These are phyloP conservation scores for Drosophila simulans DNA, from an alignment of 1,140 invertebrate genomes.

Conservation along the genomic window DNA sequence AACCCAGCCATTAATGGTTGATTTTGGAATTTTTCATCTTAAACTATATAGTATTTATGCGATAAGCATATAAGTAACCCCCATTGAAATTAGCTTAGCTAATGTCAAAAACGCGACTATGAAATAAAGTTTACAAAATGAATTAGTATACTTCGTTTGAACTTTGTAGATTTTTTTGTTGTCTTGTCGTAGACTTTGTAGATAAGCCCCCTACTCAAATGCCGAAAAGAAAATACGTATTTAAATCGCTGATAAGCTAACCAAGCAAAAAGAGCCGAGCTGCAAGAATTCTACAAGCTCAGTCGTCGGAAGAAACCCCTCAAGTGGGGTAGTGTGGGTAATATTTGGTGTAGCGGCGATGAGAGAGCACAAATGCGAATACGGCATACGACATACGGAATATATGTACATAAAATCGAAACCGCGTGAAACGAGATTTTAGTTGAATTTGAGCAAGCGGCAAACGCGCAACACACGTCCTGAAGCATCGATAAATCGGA, in stretches of 20 bases:
- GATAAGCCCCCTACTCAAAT: slow-evolving; percentile 55
- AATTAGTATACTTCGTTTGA: too few species aligned
- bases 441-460: slow-evolving; percentile 73
- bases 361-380: slow-evolving; percentile 55
- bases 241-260: slow-evolving; percentile 72
- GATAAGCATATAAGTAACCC: too few species aligned
- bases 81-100: too few species aligned
- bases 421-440: slow-evolving; percentile 74
- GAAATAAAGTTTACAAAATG: too few species aligned
- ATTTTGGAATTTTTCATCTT: too few species aligned
- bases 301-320: slow-evolving; percentile 1
- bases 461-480: slow-evolving; percentile 56
- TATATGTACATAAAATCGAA: slow-evolving; percentile 62
- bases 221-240: slow-evolving; percentile 76
- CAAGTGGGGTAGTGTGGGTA: slow-evolving; percentile 9
- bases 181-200: slow-evolving; percentile 4
- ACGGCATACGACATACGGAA: neutral
- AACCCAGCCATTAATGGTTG: too few species aligned
- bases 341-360: slow-evolving; percentile 13
- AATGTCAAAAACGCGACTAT: too few species aligned
- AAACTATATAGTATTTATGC: too few species aligned
- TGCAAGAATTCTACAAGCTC: slow-evolving; percentile 58
- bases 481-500: neutral
- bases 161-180: neutral
- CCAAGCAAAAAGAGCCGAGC: slow-evolving; percentile 66